phyloP scores from a whole-genome alignment of 2,888 invertebrate species.

The Megamerina dolium region DNA sequence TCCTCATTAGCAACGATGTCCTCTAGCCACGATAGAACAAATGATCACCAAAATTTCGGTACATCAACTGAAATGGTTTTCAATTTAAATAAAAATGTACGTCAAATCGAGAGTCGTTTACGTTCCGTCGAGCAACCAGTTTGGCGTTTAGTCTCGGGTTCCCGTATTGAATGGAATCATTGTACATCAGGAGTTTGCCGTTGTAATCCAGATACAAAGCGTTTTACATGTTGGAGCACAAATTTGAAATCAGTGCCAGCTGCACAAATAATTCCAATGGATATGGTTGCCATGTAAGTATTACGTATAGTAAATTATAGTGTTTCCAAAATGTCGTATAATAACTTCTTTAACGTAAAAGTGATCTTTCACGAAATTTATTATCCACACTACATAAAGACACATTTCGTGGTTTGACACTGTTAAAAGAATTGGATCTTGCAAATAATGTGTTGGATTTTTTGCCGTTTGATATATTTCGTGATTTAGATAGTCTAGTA shows the following conservation, averaged over 20 bases:
- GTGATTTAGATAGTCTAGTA: conserved; percentile 54
- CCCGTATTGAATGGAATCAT: conserved; percentile 53
- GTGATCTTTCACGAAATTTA: conserved; percentile 64
- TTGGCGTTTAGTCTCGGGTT: conserved; percentile 54
- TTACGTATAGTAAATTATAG: background rate
- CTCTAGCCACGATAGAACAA: too few species aligned
- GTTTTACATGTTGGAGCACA: conserved; percentile 60
- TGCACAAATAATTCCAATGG: conserved; percentile 58
- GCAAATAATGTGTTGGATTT: conserved; percentile 62
- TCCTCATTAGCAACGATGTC: too few species aligned
- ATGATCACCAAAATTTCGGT: too few species aligned
- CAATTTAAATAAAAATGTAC: conserved; percentile 39
- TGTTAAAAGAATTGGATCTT: conserved; percentile 58
- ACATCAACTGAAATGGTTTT: too few species aligned
- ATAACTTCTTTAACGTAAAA: conserved; percentile 34
- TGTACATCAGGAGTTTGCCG: conserved; percentile 61
- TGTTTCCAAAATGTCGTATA: background rate
- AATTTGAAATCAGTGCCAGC: conserved; percentile 55
- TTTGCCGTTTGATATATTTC: conserved; percentile 58
- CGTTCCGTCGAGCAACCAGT: conserved; percentile 62
- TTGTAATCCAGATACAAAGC: conserved; percentile 59
- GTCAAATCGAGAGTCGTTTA: conserved; percentile 55
- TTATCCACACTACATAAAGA: conserved; percentile 60
- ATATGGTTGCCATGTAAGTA: conserved; percentile 56
- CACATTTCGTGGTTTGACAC: conserved; percentile 56